Conservation (phyloP, 1,140 invertebrate genomes). For the Platyscapa corneri region DNA sequence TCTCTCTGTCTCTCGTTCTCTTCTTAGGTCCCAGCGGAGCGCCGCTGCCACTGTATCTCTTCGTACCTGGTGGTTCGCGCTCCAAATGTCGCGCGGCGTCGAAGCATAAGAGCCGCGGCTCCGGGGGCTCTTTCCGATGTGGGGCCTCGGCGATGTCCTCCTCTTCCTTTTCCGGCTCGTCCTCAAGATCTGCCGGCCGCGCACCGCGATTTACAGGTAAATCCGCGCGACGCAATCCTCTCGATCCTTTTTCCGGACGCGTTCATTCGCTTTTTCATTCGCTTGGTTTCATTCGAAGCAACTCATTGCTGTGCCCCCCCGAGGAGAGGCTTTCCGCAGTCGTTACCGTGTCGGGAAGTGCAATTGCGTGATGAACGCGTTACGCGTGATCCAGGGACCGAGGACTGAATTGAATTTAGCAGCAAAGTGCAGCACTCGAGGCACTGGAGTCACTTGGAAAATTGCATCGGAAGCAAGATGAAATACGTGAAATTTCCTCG, state of each 20-base stretch:
- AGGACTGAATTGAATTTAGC: neutral
- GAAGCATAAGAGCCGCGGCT: neutral
- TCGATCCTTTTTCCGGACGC: neutral
- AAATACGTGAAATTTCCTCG: too few relatives aligned
- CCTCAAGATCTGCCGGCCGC: constrained; percentile 9
- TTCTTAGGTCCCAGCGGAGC: neutral
- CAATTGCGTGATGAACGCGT: neutral
- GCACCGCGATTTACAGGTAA: constrained; percentile 33
- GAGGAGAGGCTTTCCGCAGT: neutral
- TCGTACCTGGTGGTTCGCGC: neutral
- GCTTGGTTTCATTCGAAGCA: neutral
- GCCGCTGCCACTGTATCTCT: neutral
- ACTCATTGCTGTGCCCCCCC: neutral
- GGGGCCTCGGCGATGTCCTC: constrained; percentile 5
- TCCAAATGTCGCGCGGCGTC: constrained; percentile 40
- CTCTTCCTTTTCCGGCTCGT: constrained; percentile 3
- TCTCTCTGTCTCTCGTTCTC: neutral
- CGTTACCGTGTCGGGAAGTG: neutral
- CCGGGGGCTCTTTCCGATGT: neutral
- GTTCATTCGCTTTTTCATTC: neutral
- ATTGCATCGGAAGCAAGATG: too few relatives aligned
- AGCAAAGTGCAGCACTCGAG: too few relatives aligned
- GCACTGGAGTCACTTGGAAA: too few relatives aligned
- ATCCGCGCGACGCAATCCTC: neutral
- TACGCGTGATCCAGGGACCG: neutral